Evolutionary conservation across 2,888 invertebrate genomes (phyloP).

Genomic region (Epinotia nisella): DNA sequence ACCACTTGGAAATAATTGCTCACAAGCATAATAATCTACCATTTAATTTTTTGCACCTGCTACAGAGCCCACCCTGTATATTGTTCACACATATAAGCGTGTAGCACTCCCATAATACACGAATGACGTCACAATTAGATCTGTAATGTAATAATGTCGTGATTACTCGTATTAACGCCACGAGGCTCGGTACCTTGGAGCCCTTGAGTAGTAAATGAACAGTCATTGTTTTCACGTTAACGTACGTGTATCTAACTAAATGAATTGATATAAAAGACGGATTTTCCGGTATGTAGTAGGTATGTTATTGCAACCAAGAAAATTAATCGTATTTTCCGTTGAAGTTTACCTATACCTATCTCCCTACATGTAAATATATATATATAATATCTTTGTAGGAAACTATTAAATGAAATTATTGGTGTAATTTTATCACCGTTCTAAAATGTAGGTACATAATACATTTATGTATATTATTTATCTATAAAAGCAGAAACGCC

Average conservation of each 20-base stretch:
- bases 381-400: too few species aligned
- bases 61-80: too few species aligned
- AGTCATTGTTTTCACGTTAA: conserved; percentile 27
- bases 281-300: background rate
- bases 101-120: background rate
- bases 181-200: conserved; percentile 2
- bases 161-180: conserved; percentile 22
- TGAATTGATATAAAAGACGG: background rate
- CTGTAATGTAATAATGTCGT: conserved; percentile 11
- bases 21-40: too few species aligned
- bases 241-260: background rate
- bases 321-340: background rate
- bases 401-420: too few species aligned
- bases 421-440: background rate
- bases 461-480: too few species aligned
- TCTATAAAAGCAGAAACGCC: too few species aligned
- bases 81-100: background rate
- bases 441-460: background rate
- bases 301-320: background rate
- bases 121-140: conserved; percentile 10
- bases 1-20: too few species aligned
- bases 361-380: too few species aligned
- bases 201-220: conserved; percentile 22
- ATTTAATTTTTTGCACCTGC: too few species aligned
- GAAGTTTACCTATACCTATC: background rate